Conservation (phyloP, 2,888 invertebrate genomes). For the Pharmacophagus antenor region DNA sequence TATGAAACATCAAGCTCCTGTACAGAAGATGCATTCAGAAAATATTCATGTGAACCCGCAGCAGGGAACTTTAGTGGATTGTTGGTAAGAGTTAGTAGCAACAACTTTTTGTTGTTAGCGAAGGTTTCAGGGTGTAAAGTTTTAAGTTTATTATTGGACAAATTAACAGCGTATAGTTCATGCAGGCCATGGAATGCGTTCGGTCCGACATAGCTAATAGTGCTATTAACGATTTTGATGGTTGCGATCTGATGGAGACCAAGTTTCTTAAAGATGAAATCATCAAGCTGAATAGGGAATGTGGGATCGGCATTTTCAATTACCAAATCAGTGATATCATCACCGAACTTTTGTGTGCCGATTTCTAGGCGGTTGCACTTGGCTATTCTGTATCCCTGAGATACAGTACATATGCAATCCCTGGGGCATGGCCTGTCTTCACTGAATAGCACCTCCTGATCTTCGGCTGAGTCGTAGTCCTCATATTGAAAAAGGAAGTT, state of each 20-base stretch:
- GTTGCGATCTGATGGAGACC: constrained; percentile 84
- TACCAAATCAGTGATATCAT: constrained; percentile 84
- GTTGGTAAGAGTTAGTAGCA: constrained; percentile 84
- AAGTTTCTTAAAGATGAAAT: constrained; percentile 81
- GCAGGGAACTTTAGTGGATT: constrained; percentile 81
- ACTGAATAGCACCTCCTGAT: constrained; percentile 73
- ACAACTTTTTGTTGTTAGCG: constrained; percentile 83
- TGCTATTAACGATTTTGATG: constrained; percentile 85
- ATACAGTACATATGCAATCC: constrained; percentile 82
- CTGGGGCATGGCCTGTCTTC: constrained; percentile 82
- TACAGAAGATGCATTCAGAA: constrained; percentile 82
- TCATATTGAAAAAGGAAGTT: constrained; percentile 65
- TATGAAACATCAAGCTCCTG: constrained; percentile 87
- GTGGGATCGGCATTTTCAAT: constrained; percentile 83
- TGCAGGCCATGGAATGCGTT: constrained; percentile 86
- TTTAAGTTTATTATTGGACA: constrained; percentile 85
- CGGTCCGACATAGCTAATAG: constrained; percentile 83
- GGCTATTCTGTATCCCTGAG: constrained; percentile 82
- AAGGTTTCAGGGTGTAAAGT: constrained; percentile 86
- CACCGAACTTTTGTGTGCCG: constrained; percentile 84
- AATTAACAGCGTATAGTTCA: constrained; percentile 84
- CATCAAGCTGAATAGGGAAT: constrained; percentile 81
- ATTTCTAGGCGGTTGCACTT: constrained; percentile 85
- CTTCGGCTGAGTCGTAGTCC: constrained; percentile 69
- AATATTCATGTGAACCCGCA: constrained; percentile 66